Evolutionary conservation across 2,113 vertebrate genomes (phyloP).

Genomic region (Irena cyanogastra): DNA sequence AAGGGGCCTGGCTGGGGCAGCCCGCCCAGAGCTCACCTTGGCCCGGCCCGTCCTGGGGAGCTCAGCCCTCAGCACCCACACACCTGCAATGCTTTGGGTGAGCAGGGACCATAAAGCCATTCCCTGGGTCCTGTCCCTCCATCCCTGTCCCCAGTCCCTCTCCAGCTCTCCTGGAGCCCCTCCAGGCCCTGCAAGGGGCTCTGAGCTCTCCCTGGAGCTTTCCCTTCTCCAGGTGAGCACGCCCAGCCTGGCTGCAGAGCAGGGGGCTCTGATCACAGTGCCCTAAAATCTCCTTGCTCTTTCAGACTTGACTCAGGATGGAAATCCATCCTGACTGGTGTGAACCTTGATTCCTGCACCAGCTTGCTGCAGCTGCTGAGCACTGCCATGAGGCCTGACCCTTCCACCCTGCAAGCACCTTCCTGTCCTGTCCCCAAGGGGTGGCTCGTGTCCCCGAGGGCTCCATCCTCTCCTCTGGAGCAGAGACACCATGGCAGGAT

Average conservation of each 20-base stretch:
- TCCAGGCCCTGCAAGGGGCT: rapidly evolving
- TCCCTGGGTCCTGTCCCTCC: too few relatives aligned
- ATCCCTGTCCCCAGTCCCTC: too few relatives aligned
- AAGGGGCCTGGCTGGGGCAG: not conserved
- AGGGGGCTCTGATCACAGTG: too few relatives aligned
- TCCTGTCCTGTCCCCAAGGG: rapidly evolving
- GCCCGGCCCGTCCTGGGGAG: not conserved
- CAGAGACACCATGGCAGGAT: rapidly evolving
- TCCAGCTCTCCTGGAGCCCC: too few relatives aligned
- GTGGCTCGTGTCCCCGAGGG: rapidly evolving
- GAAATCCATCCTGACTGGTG: not conserved
- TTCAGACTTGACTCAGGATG: not conserved
- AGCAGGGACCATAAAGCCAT: too few relatives aligned
- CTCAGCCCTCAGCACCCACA: not conserved
- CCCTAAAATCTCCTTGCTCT: not conserved
- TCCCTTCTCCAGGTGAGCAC: rapidly evolving
- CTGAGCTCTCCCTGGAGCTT: not conserved
- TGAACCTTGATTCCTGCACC: not conserved
- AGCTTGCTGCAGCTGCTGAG: not conserved
- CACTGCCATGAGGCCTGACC: too few relatives aligned
- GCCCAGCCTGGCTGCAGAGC: not conserved
- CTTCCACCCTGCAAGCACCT: not conserved
- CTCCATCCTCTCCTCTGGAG: not conserved
- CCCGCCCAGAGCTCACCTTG: not conserved
- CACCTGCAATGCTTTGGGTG: too few relatives aligned